A percentile compares a stretch with the other conserved stretches of the same genome.
Evolutionary conservation across 2,113 vertebrate species (phyloP).

Genomic region (Pygoscelis adeliae): DNA sequence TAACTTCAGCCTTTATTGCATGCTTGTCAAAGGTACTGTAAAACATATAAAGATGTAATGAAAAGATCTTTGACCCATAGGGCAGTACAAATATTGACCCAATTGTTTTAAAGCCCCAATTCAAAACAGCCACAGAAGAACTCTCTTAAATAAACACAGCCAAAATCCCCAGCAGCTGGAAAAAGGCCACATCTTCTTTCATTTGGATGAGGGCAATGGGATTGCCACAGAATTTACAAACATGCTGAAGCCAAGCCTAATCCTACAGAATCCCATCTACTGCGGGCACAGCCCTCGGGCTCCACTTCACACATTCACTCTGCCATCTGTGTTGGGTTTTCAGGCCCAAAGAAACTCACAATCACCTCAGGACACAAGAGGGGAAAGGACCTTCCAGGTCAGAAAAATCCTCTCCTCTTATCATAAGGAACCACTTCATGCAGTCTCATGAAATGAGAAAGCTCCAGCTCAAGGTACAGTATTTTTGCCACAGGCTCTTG

Average conservation of each 20-base stretch:
- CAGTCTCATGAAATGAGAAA: not conserved
- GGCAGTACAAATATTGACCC: not conserved
- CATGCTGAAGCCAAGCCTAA: not conserved
- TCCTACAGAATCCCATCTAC: not conserved
- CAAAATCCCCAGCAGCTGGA: not conserved
- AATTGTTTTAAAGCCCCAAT: not conserved
- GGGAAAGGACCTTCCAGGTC: not conserved
- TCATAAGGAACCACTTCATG: not conserved
- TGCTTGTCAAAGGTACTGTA: not conserved
- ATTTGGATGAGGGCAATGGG: not conserved
- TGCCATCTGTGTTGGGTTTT: not conserved
- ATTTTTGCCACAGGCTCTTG: not conserved
- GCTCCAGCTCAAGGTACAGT: not conserved
- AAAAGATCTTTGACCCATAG: not conserved
- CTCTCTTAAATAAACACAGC: not conserved
- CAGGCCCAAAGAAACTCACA: not conserved
- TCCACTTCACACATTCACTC: not conserved
- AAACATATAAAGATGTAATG: not conserved
- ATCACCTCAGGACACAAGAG: not conserved
- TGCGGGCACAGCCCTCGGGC: rapidly evolving
- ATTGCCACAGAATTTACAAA: not conserved
- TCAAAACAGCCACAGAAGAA: not conserved
- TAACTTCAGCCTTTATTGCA: not conserved
- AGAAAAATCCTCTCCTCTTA: not conserved
- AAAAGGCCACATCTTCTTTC: not conserved